Conservation (phyloP, 2,888 invertebrate genomes). For the Vannuccia rotundouncinata region DNA sequence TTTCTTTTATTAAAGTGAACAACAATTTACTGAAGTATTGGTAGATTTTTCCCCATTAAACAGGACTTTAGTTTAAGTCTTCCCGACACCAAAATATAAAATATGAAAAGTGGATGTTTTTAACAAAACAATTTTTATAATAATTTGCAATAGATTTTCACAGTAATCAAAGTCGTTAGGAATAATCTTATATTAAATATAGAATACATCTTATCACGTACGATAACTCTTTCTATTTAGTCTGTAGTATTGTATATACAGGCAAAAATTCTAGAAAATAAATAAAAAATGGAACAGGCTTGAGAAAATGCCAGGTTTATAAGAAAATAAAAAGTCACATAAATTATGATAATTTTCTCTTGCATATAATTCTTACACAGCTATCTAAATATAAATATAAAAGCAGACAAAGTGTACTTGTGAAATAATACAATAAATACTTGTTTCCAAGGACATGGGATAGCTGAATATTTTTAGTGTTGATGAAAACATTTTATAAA, state of each 20-base stretch:
- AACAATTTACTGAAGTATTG: too few relatives aligned
- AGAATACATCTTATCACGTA: background rate
- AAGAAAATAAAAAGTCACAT: background rate
- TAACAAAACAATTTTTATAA: background rate
- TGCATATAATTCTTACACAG: too few relatives aligned
- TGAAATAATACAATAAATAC: too few relatives aligned
- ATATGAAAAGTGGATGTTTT: background rate
- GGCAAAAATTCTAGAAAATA: background rate
- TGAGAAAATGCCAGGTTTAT: background rate
- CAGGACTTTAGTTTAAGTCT: too few relatives aligned
- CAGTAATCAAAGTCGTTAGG: background rate
- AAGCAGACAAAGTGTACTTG: too few relatives aligned
- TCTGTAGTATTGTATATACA: background rate
- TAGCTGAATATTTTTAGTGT: too few relatives aligned
- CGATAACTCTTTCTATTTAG: background rate
- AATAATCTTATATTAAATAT: background rate
- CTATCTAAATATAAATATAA: too few relatives aligned
- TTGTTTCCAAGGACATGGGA: too few relatives aligned
- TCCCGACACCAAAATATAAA: background rate
- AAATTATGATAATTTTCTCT: too few relatives aligned
- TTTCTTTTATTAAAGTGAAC: too few relatives aligned
- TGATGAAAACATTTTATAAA: too few relatives aligned
- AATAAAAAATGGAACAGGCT: background rate
- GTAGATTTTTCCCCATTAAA: too few relatives aligned
- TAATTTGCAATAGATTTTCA: background rate